These are phyloP conservation scores for Euproctis similis DNA, from an alignment of 2,888 invertebrate species.

Conservation along the genomic window DNA sequence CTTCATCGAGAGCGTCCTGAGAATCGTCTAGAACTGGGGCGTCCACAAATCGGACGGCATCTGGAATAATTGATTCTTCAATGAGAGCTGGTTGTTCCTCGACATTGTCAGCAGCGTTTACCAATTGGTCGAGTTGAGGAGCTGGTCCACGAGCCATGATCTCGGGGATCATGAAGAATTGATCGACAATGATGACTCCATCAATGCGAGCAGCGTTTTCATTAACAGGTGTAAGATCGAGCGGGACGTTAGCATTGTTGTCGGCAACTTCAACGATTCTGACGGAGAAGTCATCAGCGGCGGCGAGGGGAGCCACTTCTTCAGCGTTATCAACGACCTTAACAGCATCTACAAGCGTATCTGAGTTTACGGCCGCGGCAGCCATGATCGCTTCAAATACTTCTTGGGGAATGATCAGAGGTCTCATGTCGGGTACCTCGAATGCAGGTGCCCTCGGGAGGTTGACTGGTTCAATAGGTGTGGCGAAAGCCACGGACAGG, in stretches of 20 bases:
- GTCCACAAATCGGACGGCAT: constrained; percentile 1
- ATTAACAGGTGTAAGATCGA: background rate
- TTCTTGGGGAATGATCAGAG: constrained; percentile 20
- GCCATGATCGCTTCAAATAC: constrained; percentile 13
- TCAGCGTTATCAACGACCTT: constrained; percentile 4
- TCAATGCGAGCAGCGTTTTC: background rate
- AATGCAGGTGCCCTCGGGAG: constrained; percentile 14
- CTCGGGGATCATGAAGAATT: constrained; percentile 8
- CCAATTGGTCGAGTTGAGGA: constrained; percentile 9
- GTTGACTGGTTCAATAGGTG: constrained; percentile 17
- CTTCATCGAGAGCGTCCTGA: too few relatives aligned
- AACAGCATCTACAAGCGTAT: constrained; percentile 3
- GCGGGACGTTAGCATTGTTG: background rate
- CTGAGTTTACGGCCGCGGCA: background rate
- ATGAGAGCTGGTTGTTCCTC: background rate
- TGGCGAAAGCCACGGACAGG: constrained; percentile 38
- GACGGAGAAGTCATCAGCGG: constrained; percentile 1
- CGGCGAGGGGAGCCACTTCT: constrained; percentile 6
- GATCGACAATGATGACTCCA: constrained; percentile 2
- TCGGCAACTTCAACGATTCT: constrained; percentile 12
- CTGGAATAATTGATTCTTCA: background rate
- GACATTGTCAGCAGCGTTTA: constrained; percentile 5
- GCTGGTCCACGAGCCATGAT: background rate
- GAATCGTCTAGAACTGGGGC: too few relatives aligned
- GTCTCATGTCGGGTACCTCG: constrained; percentile 15